Evolutionary conservation across 2,888 invertebrate genomes (phyloP).

Genomic region (Phaedon cochleariae): DNA sequence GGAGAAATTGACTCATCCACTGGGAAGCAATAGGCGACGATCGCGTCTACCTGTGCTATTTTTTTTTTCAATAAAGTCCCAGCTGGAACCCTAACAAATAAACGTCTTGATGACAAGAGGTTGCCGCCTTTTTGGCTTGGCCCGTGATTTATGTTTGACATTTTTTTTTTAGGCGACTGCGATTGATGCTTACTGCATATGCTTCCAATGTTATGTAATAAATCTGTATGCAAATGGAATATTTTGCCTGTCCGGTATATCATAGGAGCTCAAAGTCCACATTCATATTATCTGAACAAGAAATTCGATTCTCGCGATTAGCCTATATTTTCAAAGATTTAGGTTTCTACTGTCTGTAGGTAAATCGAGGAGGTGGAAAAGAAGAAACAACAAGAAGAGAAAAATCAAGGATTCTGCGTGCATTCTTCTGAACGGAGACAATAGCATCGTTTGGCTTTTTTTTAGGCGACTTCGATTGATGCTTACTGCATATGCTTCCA

Average conservation of each 20-base stretch:
- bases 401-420: no score
- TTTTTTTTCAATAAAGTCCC: not conserved
- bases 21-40: not conserved
- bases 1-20: not conserved
- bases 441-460: not conserved
- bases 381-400: no score
- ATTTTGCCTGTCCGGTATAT: no score
- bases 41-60: not conserved
- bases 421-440: no score
- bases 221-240: not conserved
- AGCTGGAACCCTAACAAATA: slow-evolving; percentile 19
- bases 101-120: slow-evolving; percentile 31
- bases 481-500: not conserved
- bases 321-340: no score
- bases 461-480: not conserved
- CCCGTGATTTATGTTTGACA: not conserved
- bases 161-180: not conserved
- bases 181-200: not conserved
- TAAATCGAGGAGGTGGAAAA: no score
- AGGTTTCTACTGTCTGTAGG: no score
- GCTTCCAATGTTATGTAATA: not conserved
- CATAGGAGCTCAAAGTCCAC: no score
- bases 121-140: slow-evolving; percentile 25
- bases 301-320: no score
- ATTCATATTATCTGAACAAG: no score